Percentiles rank a stretch among this genome's conserved stretches.
Evolutionary conservation across 2,888 invertebrate genomes (phyloP).

Genomic region (Eledone cirrhosa): DNA sequence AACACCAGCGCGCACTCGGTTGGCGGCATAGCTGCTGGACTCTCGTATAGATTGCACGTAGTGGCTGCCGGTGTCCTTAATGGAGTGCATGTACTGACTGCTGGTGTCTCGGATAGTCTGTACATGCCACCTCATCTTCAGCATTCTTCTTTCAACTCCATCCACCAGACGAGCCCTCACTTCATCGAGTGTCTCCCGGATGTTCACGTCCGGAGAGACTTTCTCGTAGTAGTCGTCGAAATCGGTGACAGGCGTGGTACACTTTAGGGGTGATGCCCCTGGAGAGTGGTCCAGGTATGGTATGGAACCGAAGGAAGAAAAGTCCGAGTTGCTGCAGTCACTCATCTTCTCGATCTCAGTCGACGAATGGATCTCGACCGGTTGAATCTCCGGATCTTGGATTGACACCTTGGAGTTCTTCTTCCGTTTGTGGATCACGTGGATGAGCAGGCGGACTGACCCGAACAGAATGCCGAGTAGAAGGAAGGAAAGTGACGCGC

Average conservation of each 20-base stretch:
- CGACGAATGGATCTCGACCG: background rate
- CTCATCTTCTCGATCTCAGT: conserved; percentile 22
- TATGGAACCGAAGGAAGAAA: conserved; percentile 30
- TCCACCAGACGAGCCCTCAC: conserved; percentile 50
- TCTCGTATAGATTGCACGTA: conserved; percentile 57
- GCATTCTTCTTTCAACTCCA: conserved; percentile 55
- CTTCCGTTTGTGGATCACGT: conserved; percentile 25
- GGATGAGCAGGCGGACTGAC: conserved; percentile 39
- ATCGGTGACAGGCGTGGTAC: conserved; percentile 41
- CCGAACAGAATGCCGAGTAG: conserved; percentile 50
- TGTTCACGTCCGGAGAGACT: conserved; percentile 41
- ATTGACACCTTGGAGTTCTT: conserved; percentile 4
- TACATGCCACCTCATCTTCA: conserved; percentile 52
- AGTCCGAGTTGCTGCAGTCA: conserved; percentile 36
- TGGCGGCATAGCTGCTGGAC: conserved; percentile 55
- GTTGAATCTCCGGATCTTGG: conserved; percentile 14
- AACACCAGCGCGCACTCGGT: conserved; percentile 55
- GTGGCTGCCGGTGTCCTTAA: conserved; percentile 46
- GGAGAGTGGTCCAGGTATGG: conserved; percentile 29
- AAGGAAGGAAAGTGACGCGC: conserved; percentile 41
- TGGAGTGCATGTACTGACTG: conserved; percentile 37
- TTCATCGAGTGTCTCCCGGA: conserved; percentile 57
- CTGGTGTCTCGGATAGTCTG: conserved; percentile 44
- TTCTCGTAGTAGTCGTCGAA: conserved; percentile 35
- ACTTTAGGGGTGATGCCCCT: conserved; percentile 47